Conservation (phyloP, 2,797 vertebrate genomes). For the Enteromius viviparus region DNA sequence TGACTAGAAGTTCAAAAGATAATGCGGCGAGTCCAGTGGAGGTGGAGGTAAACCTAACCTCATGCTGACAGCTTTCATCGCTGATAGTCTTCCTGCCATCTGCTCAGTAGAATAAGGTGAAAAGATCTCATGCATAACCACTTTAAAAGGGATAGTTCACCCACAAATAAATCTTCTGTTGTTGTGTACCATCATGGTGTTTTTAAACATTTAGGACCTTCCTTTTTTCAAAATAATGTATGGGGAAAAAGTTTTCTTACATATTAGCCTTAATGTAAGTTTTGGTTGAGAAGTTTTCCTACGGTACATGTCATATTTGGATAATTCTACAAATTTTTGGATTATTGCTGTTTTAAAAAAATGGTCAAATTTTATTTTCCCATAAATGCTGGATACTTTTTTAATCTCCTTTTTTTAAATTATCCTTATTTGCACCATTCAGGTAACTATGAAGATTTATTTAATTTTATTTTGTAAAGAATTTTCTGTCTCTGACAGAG, state of each 20-base stretch:
- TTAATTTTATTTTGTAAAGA: neutral
- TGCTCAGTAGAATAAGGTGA: slow-evolving; percentile 9
- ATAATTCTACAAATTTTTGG: neutral
- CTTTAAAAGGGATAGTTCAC: slow-evolving; percentile 8
- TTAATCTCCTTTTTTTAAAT: neutral
- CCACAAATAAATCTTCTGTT: slow-evolving; percentile 2
- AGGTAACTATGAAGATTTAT: neutral
- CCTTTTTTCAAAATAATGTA: neutral
- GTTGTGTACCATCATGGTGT: neutral
- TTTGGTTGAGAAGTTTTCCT: neutral
- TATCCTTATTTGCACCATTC: neutral
- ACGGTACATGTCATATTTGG: too few relatives aligned
- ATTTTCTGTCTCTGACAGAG: neutral
- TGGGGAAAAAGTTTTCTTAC: neutral
- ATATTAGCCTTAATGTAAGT: neutral
- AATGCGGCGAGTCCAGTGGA: slow-evolving; percentile 11
- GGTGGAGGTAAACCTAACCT: slow-evolving; percentile 40
- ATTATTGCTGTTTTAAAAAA: neutral
- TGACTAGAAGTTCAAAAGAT: slow-evolving; percentile 53
- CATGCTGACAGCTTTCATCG: slow-evolving; percentile 19
- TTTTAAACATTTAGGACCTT: neutral
- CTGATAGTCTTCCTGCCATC: slow-evolving; percentile 6
- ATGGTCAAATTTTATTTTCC: neutral
- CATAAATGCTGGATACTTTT: neutral
- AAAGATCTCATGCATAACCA: neutral